Base-by-base conservation (phyloP, 1,140 invertebrate genomes). In the Pogonomyrmex barbatus region DNA sequence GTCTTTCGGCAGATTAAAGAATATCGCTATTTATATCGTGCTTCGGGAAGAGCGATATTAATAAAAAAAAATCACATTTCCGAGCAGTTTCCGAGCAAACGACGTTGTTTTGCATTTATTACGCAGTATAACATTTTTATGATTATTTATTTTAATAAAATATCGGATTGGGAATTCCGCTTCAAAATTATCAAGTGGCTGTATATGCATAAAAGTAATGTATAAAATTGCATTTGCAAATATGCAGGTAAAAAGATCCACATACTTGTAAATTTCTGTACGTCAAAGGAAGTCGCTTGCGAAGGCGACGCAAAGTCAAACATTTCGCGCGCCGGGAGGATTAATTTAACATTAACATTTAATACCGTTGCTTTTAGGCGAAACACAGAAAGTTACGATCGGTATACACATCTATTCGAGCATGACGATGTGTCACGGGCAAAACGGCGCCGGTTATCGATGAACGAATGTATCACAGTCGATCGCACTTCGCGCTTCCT, bases 391-490 rank as follows among this genome's bases (percentile, higher is more conserved):
- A 62, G 17, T 33, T 62, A 42, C 56, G 42, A 0, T 9, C 14
- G n/a, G 36, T 68, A 45, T 71, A 33, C 4, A 39, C 17, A 63
- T 33, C 42, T 30, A 47, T 10, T 60, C 12, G 52, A 60, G n/a
- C n/a, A 73, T 33, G 24, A 68, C 54, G 71, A 45, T 50, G 70
- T 50, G 45, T 83, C 79, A 75, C 30, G 2, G 42, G 12, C 54
- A 73, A 73, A 73, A 60, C 67, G 42, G 8, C 56, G 39, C 10
- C n/a, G 42, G 45, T 83, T 83, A 83, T 83, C 54, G 68, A 83
- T 60, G 70, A 62, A 75, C 30, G 17, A 75, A 83, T 83, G 68
- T 83, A 83, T 83, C 54, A 83, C 68, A 83, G 68, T 83, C 54
- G 79, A 83, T 83, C 54, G 68, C 79, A 75, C 52, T 50, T 83